phyloP scores from a whole-genome alignment of 2,888 invertebrate species.

The Polydrusus cervinus region DNA sequence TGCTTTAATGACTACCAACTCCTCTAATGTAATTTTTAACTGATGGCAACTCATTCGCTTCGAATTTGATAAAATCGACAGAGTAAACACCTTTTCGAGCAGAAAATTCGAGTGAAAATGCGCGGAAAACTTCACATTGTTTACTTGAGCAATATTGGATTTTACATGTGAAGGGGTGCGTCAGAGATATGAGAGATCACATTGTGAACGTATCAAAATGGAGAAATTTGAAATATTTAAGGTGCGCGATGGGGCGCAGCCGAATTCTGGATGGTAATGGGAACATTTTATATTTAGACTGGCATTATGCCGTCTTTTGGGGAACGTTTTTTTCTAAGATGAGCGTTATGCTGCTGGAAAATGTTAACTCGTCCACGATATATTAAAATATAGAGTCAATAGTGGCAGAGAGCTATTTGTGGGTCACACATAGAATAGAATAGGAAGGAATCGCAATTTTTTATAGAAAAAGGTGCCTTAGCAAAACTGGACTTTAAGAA shows the following conservation, averaged over 20 bases:
- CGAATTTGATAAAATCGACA: slow-evolving; percentile 19
- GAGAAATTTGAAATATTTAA: slow-evolving; percentile 6
- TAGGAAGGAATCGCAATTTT: too few relatives aligned
- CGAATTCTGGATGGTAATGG: not conserved
- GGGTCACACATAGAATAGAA: too few relatives aligned
- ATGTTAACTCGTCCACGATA: too few relatives aligned
- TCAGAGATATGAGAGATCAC: slow-evolving; percentile 25
- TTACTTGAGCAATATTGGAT: slow-evolving; percentile 44
- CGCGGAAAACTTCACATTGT: slow-evolving; percentile 42
- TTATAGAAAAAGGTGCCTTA: too few relatives aligned
- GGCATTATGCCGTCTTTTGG: not conserved
- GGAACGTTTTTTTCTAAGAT: not conserved
- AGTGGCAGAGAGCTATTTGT: too few relatives aligned
- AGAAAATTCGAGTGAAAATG: slow-evolving; percentile 38
- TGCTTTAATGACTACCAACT: not conserved
- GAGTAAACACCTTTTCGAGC: slow-evolving; percentile 15
- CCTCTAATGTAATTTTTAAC: not conserved
- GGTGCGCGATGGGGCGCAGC: not conserved
- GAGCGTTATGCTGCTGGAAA: too few relatives aligned
- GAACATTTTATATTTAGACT: not conserved
- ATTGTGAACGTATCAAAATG: not conserved
- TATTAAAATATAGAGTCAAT: too few relatives aligned
- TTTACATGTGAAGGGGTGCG: slow-evolving; percentile 27
- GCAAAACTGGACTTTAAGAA: too few relatives aligned
- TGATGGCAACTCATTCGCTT: not conserved